A percentile compares a stretch with the other conserved stretches of the same genome.
These are phyloP conservation scores for Lemur catta DNA, from an alignment of 2,797 vertebrate genomes.

Conservation along the genomic window DNA sequence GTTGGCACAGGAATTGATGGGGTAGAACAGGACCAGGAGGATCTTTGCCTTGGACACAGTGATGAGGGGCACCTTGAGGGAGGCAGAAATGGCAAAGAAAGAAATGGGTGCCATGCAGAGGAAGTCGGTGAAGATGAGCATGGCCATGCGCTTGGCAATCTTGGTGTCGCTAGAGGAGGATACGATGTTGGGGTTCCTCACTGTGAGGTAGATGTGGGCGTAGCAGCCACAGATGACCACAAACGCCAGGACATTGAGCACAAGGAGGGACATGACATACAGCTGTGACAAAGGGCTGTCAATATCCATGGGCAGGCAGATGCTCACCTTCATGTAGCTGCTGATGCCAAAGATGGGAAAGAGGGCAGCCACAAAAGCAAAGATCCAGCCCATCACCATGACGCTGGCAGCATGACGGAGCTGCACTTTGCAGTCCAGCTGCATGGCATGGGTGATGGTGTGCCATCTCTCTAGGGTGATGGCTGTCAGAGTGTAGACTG, in stretches of 20 bases:
- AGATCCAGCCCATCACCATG: conserved; percentile 93
- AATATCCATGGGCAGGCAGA: conserved; percentile 99
- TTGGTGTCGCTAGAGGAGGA: conserved; percentile 90
- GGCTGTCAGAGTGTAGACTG: conserved; percentile 93
- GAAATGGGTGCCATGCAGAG: conserved; percentile 98
- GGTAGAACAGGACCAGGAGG: conserved; percentile 96
- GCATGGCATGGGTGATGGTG: conserved; percentile 96
- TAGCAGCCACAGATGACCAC: conserved; percentile 93
- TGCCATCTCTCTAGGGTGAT: conserved; percentile 98
- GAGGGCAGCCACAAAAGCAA: conserved; percentile 89
- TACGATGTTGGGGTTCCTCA: conserved; percentile 90
- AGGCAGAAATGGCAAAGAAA: conserved; percentile 96
- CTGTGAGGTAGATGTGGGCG: conserved; percentile 93
- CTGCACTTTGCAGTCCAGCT: conserved; percentile 91
- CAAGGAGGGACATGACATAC: conserved; percentile 91
- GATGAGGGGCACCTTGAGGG: conserved; percentile 95
- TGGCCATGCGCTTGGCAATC: conserved; percentile 96
- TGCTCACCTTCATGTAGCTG: conserved; percentile 97
- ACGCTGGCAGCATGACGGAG: conserved; percentile 89
- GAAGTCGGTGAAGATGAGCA: conserved; percentile 98
- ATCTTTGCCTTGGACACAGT: conserved; percentile 96
- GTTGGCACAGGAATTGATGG: conserved; percentile 97
- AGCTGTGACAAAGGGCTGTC: conserved; percentile 88
- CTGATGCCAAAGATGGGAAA: conserved; percentile 93
- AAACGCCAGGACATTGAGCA: conserved; percentile 95